These are phyloP conservation scores for Zapus hudsonius DNA, from an alignment of 2,113 vertebrate species.

Conservation along the genomic window DNA sequence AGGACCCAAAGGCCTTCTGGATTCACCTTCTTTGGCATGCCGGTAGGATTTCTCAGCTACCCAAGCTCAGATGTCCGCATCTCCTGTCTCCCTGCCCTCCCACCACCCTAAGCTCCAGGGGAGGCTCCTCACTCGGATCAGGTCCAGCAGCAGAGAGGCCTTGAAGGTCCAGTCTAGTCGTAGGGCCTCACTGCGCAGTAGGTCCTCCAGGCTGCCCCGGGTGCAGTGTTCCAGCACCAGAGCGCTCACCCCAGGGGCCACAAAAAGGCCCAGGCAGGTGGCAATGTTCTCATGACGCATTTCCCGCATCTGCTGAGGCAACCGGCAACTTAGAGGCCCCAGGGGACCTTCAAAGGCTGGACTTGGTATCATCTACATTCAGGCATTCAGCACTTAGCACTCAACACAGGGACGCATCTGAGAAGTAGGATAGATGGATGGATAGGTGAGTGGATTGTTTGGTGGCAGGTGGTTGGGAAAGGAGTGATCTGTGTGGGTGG, in stretches of 20 bases:
- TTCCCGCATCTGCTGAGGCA: conserved; percentile 90
- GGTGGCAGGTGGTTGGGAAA: too few species aligned
- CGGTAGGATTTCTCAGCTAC: not conserved
- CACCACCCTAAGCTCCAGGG: not conserved
- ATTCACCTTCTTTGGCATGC: not conserved
- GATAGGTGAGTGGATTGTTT: not conserved
- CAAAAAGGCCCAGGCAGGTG: conserved; percentile 91
- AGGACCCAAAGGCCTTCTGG: not conserved
- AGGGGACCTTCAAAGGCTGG: not conserved
- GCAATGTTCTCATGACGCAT: conserved; percentile 93
- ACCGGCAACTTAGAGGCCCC: not conserved
- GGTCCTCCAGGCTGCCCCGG: conserved; percentile 93
- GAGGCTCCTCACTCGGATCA: conserved; percentile 89
- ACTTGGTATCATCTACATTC: not conserved
- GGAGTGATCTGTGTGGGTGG: too few species aligned
- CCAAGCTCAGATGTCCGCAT: not conserved
- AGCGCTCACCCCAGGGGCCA: conserved; percentile 88
- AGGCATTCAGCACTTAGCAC: not conserved
- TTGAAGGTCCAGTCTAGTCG: conserved; percentile 97
- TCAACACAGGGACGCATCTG: not conserved
- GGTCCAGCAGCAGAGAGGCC: conserved; percentile 92
- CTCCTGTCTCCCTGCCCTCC: not conserved
- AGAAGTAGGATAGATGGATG: not conserved
- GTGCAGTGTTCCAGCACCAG: conserved; percentile 93
- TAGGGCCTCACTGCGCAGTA: conserved; percentile 91